phyloP scores from a whole-genome alignment of 2,888 invertebrate species.

The Oconnorella tubifera region DNA sequence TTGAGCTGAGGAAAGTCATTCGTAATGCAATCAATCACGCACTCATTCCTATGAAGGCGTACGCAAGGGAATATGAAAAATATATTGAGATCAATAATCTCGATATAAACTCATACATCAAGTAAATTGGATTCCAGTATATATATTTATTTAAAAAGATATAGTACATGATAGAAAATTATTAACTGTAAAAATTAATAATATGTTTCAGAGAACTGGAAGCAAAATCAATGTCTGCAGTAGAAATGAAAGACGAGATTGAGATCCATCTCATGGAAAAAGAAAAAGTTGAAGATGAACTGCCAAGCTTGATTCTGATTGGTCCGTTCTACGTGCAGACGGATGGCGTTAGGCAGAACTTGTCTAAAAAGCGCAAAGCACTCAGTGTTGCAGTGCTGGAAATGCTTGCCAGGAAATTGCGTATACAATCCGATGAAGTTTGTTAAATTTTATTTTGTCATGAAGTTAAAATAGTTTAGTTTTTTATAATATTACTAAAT shows the following conservation, averaged over 20 bases:
- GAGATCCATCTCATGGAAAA: conserved; percentile 65
- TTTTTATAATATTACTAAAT: too few relatives aligned
- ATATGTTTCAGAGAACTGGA: conserved; percentile 61
- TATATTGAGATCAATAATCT: conserved; percentile 65
- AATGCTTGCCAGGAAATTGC: conserved; percentile 70
- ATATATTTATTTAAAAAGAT: conserved; percentile 51
- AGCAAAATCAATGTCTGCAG: conserved; percentile 65
- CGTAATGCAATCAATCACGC: conserved; percentile 65
- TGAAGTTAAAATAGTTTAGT: too few relatives aligned
- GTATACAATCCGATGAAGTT: conserved; percentile 66
- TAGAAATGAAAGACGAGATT: conserved; percentile 71
- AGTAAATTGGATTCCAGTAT: too few relatives aligned
- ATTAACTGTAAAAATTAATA: too few relatives aligned
- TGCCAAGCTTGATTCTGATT: conserved; percentile 72
- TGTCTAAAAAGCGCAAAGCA: conserved; percentile 70
- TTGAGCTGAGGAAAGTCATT: conserved; percentile 63
- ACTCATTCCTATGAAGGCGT: conserved; percentile 71
- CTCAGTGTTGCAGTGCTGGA: conserved; percentile 68
- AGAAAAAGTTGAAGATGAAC: conserved; percentile 65
- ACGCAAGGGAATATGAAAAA: conserved; percentile 67
- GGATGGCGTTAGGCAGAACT: conserved; percentile 63
- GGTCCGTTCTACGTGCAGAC: conserved; percentile 65
- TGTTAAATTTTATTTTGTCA: too few relatives aligned
- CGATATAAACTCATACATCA: conserved; percentile 67
- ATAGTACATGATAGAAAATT: neutral